phyloP scores from a whole-genome alignment of 2,113 vertebrate genomes.

The Semicossyphus pulcher region DNA sequence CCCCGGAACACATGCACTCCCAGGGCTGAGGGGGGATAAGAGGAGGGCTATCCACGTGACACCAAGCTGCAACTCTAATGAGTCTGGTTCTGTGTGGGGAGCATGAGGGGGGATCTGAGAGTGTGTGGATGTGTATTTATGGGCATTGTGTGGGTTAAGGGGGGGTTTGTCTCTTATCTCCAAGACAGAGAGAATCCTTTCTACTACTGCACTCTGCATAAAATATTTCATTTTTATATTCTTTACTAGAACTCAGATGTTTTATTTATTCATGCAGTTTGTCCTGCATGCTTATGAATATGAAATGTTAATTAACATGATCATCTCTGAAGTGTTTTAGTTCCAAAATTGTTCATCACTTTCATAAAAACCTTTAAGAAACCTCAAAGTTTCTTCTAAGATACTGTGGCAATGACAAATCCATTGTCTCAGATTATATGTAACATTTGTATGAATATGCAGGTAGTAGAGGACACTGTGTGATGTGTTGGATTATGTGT shows the following conservation, averaged over 20 bases:
- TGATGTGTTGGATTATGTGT: too few species aligned
- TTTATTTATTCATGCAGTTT: slow-evolving; percentile 56
- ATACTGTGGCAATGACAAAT: slow-evolving; percentile 11
- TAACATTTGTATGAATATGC: too few species aligned
- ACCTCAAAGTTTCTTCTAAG: not conserved
- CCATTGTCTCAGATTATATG: too few species aligned
- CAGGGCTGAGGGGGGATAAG: slow-evolving; percentile 73
- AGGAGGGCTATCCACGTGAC: slow-evolving; percentile 76
- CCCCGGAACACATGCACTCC: slow-evolving; percentile 70
- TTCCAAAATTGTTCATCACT: slow-evolving; percentile 5
- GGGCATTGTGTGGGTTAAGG: slow-evolving; percentile 17
- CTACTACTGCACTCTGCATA: slow-evolving; percentile 41
- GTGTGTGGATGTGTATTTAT: slow-evolving; percentile 43
- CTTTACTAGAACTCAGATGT: slow-evolving; percentile 38
- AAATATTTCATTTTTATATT: slow-evolving; percentile 62
- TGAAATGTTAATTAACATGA: slow-evolving; percentile 37
- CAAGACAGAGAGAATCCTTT: slow-evolving; percentile 60
- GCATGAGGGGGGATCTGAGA: slow-evolving; percentile 4
- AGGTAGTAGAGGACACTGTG: too few species aligned
- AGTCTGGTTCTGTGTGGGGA: slow-evolving; percentile 56
- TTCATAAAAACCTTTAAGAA: slow-evolving; percentile 14
- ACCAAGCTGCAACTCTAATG: slow-evolving; percentile 82
- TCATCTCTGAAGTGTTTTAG: slow-evolving; percentile 11
- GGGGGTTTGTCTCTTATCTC: slow-evolving; percentile 42
- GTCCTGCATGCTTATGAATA: slow-evolving; percentile 31